phyloP scores from a whole-genome alignment of 1,140 invertebrate genomes.

The Helicoverpa armigera region DNA sequence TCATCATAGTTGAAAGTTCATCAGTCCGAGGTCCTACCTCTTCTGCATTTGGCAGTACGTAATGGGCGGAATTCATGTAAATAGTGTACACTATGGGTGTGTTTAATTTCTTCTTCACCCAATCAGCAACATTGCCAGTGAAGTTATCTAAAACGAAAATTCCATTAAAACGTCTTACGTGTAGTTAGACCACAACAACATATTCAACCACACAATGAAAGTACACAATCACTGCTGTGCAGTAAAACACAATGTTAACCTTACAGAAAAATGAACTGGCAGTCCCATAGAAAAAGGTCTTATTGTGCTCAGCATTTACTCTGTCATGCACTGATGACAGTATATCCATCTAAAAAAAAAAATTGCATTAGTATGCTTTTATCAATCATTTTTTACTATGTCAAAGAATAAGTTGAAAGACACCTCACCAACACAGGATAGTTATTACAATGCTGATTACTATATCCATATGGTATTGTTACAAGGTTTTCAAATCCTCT shows the following conservation, averaged over 20 bases:
- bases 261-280: conserved; percentile 71
- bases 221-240: neutral
- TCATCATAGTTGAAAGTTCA: conserved; percentile 65
- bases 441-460: conserved; percentile 59
- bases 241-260: conserved; percentile 45
- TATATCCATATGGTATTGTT: conserved; percentile 70
- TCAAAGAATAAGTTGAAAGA: neutral
- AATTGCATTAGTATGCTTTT: neutral
- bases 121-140: conserved; percentile 76
- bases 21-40: conserved; percentile 62
- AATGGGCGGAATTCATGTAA: conserved; percentile 63
- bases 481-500: conserved; percentile 71
- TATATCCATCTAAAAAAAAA: conserved; percentile 70
- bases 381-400: conserved; percentile 6
- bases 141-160: conserved; percentile 71
- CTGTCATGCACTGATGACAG: conserved; percentile 61
- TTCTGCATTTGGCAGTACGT: conserved; percentile 58
- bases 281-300: conserved; percentile 63
- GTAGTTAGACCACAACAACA: no score
- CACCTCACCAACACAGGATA: conserved; percentile 67
- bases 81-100: conserved; percentile 75
- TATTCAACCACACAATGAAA: no score
- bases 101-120: conserved; percentile 77
- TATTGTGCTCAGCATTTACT: conserved; percentile 62
- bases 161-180: neutral